Percentiles rank a stretch among this genome's conserved stretches.
Conservation (phyloP, 2,888 invertebrate species). For the Malachius bipustulatus region DNA sequence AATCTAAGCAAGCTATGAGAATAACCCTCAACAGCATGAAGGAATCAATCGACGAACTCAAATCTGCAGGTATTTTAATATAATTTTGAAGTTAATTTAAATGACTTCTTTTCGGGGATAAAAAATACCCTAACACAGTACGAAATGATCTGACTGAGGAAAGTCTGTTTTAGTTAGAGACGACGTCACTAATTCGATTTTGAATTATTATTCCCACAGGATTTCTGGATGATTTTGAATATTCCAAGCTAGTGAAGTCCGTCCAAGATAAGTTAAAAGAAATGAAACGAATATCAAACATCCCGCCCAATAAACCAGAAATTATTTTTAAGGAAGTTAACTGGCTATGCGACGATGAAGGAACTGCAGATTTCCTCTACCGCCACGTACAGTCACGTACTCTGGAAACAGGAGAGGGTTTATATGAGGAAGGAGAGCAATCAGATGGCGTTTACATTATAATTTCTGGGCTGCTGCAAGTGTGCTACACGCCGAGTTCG, state of each 20-base stretch:
- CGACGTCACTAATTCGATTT: too few relatives aligned
- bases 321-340: background rate
- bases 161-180: too few relatives aligned
- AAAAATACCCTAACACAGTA: too few relatives aligned
- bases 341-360: background rate
- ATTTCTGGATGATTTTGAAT: background rate
- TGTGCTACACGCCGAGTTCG: background rate
- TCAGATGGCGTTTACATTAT: background rate
- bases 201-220: too few relatives aligned
- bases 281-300: background rate
- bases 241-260: background rate
- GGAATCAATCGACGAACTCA: background rate
- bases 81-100: too few relatives aligned
- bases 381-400: too few relatives aligned
- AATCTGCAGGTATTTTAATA: slow-evolving; percentile 1
- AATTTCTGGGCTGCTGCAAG: background rate
- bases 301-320: background rate
- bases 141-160: too few relatives aligned
- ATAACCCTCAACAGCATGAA: background rate
- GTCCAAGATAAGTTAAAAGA: background rate
- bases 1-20: background rate
- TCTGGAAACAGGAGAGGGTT: background rate
- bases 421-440: background rate
- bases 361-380: background rate
- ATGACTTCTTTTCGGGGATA: too few relatives aligned